Evolutionary conservation across 2,888 invertebrate species (phyloP), one percentile per base, ranked within the genome.

Genomic region (Troides aeacus): DNA sequence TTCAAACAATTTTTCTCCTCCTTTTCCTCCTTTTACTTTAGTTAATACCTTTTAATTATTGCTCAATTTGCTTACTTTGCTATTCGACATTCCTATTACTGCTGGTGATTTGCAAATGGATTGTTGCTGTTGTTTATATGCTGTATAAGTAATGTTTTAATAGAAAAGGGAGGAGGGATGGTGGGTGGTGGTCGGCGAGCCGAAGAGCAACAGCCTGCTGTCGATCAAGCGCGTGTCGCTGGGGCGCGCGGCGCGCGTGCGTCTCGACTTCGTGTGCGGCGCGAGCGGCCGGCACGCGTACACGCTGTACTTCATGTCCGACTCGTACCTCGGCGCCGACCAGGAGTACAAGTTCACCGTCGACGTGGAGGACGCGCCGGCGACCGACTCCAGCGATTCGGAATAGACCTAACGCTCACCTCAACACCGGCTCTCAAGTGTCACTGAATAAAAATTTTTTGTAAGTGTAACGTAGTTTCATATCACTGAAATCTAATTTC

Each of bases 161-260:
- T 93, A 97, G 94, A 97, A 97, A 94, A 95, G 97, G 66, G 97
- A 97, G 83, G 97, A 97, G 86, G 97, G 97, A 65, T 97, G 97
- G 97, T 99, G 99, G 99, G 97, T 99, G 57, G 99, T 99, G 15
- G 97, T 99, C 76, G 99, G 99, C 0, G 99, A 99, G 84, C 97
- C 98, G 0, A 97, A 97, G 84, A 94, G 95, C 46, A 99, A 99
- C 93, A 97, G 98, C 0, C 92, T 99, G 61, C 94, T 99, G 10
- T 99, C 99, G 15, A 99, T 99, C 86, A 99, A 99, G 89, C 94
- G 99, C 56, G 94, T 99, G 39, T 98, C 99, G 0, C 93, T 99
- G 18, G 99, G 98, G 73, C 97, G 99, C 81, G 97, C 95, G 79
- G 99, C 99, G 0, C 96, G 96, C 75, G 84, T 95, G 21, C 95